These are phyloP conservation scores for Streptopelia turtur DNA, from an alignment of 2,797 vertebrate species.

Conservation along the genomic window DNA sequence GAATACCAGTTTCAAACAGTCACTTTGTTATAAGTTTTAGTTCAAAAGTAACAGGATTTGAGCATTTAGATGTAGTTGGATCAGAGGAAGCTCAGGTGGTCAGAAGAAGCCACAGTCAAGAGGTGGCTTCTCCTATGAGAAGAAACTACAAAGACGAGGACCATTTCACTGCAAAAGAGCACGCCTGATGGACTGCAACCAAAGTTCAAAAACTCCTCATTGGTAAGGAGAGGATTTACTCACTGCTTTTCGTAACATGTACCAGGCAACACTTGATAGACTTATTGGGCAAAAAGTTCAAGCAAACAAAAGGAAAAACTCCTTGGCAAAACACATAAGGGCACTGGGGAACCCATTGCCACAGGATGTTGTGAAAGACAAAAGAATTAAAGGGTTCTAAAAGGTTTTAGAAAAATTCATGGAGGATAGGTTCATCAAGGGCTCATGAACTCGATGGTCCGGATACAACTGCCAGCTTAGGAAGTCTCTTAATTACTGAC, in stretches of 20 bases:
- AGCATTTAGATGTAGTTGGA: rapidly evolving
- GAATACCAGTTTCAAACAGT: rapidly evolving
- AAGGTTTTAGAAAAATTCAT: background rate
- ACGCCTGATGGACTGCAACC: background rate
- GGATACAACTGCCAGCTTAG: background rate
- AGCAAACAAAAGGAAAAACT: background rate
- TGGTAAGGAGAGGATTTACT: background rate
- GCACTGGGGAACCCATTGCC: background rate
- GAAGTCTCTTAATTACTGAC: background rate
- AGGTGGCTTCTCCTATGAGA: background rate
- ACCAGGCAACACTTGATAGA: background rate
- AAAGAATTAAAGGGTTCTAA: background rate
- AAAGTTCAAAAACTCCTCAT: background rate
- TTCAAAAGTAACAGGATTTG: background rate
- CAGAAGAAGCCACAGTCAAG: background rate
- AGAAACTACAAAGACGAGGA: background rate
- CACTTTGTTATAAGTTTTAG: background rate
- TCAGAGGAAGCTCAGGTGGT: background rate
- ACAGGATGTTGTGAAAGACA: background rate
- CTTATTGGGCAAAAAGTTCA: background rate
- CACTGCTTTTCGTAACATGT: background rate
- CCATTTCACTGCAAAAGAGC: background rate
- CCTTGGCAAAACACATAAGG: background rate
- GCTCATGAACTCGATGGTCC: background rate
- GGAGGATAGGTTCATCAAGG: background rate